Percentiles rank a stretch among this genome's conserved stretches.
Evolutionary conservation across 2,797 vertebrate species (phyloP).

Genomic region (Trachurus trachurus): DNA sequence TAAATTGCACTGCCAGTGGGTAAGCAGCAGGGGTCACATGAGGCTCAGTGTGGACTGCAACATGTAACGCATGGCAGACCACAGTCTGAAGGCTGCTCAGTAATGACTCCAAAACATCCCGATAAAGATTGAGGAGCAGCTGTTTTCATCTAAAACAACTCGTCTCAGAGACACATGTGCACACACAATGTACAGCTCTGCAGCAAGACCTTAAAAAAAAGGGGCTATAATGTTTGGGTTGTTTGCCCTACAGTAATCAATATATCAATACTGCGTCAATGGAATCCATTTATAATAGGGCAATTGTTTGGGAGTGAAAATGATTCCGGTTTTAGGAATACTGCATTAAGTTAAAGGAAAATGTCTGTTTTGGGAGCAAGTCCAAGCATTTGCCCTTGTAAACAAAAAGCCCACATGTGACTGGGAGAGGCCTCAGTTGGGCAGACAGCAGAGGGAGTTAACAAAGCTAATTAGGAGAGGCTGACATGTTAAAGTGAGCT

Average conservation of each 20-base stretch:
- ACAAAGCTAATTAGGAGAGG: conserved; percentile 88
- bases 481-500: conserved; percentile 89
- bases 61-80: conserved; percentile 83
- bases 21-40: conserved; percentile 90
- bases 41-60: conserved; percentile 82
- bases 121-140: conserved; percentile 82
- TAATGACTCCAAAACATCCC: conserved; percentile 84
- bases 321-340: conserved; percentile 56
- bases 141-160: conserved; percentile 72
- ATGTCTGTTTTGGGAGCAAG: conserved; percentile 65
- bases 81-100: conserved; percentile 81
- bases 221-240: conserved; percentile 44
- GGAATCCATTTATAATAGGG: conserved; percentile 54
- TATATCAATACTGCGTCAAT: conserved; percentile 76
- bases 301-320: conserved; percentile 41
- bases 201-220: conserved; percentile 57
- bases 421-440: conserved; percentile 81
- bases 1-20: conserved; percentile 87
- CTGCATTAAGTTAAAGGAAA: conserved; percentile 44
- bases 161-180: conserved; percentile 27
- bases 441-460: conserved; percentile 87
- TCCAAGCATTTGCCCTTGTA: conserved; percentile 78
- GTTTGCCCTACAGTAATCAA: conserved; percentile 66
- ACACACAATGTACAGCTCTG: conserved; percentile 50
- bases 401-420: conserved; percentile 83